Evolutionary conservation across 2,888 invertebrate genomes (phyloP).

Genomic region (Arctia plantaginis): DNA sequence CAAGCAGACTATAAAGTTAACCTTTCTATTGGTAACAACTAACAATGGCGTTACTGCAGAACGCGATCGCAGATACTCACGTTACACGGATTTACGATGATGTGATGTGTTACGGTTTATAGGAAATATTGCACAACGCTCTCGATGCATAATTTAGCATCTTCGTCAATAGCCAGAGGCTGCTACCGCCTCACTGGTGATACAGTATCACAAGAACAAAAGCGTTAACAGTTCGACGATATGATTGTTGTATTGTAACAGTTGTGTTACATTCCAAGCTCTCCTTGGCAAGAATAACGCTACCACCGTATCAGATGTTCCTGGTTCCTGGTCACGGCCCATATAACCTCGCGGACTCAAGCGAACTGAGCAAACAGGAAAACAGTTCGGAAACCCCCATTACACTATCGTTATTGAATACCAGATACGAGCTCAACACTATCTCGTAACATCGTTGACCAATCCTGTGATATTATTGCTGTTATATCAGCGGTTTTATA

Average conservation of each 20-base stretch:
- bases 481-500: slow-evolving; percentile 7
- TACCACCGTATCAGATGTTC: neutral
- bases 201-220: neutral
- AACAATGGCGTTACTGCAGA: no score
- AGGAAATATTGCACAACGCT: slow-evolving; percentile 7
- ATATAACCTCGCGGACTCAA: neutral
- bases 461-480: neutral
- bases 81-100: neutral
- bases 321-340: neutral
- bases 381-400: neutral
- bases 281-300: neutral
- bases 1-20: no score
- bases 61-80: no score
- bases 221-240: neutral
- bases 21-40: no score
- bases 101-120: neutral
- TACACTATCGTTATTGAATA: slow-evolving; percentile 7
- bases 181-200: neutral
- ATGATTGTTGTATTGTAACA: neutral
- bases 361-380: neutral
- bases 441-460: slow-evolving; percentile 8
- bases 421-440: neutral
- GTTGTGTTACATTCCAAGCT: neutral
- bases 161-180: neutral
- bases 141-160: slow-evolving; percentile 3